Evolutionary conservation across 1,140 invertebrate species (phyloP).

Genomic region (Leguminivora glycinivorella): DNA sequence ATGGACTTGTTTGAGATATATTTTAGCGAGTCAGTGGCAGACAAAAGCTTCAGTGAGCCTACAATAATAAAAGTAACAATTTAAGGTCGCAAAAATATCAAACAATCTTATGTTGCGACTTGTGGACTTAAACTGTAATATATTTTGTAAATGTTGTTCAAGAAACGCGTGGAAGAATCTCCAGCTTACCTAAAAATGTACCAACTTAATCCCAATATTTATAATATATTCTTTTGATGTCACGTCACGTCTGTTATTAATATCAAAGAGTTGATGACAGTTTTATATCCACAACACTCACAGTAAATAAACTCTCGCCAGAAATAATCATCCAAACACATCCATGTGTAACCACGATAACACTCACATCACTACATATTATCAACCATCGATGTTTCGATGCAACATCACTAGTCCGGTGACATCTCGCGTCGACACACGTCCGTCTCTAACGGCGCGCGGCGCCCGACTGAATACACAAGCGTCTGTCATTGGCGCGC

Average conservation of each 20-base stretch:
- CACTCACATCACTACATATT: slow-evolving; percentile 9
- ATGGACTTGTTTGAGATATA: neutral
- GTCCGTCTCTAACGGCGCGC: neutral
- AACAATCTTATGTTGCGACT: too few species aligned
- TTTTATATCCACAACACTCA: neutral
- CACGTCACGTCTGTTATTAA: too few species aligned
- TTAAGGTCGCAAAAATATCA: too few species aligned
- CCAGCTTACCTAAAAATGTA: neutral
- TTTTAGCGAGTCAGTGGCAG: neutral
- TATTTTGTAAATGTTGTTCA: too few species aligned
- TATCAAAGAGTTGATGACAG: neutral
- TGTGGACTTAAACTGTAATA: too few species aligned
- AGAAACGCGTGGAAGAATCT: neutral
- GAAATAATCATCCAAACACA: neutral
- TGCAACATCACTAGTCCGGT: slow-evolving; percentile 11
- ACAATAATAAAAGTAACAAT: too few species aligned
- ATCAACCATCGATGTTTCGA: slow-evolving; percentile 22
- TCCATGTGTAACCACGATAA: neutral
- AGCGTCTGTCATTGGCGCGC: slow-evolving; percentile 37
- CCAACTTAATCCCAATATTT: neutral
- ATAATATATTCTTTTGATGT: neutral
- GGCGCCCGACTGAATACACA: slow-evolving; percentile 16
- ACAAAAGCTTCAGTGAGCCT: neutral
- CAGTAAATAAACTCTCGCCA: neutral
- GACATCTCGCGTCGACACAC: neutral